phyloP scores from a whole-genome alignment of 2,797 vertebrate genomes.

The Ctenosaura bakeri region DNA sequence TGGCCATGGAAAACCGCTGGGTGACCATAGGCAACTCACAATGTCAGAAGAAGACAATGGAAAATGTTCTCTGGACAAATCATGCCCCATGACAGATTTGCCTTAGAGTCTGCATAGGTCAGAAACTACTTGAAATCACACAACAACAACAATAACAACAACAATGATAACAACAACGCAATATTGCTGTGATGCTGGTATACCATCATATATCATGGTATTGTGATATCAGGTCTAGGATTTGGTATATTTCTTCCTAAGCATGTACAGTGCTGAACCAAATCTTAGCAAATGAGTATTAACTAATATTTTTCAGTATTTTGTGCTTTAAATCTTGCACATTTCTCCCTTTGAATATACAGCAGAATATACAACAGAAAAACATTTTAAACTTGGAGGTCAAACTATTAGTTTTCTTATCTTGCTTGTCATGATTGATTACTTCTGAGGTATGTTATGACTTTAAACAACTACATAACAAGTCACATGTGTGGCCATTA shows the following conservation, averaged over 20 bases:
- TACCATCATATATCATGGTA: background rate
- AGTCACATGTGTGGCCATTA: constrained; percentile 58
- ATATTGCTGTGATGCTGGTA: background rate
- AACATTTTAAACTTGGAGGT: constrained; percentile 25
- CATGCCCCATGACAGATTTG: no score
- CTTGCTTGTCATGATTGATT: constrained; percentile 47
- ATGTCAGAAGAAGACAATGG: no score
- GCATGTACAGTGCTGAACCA: background rate
- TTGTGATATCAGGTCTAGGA: background rate
- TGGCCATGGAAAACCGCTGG: no score
- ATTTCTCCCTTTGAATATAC: background rate
- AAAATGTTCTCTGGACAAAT: no score
- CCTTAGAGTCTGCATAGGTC: no score
- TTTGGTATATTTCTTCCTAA: background rate
- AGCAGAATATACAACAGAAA: background rate
- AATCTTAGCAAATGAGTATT: background rate
- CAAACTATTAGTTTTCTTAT: constrained; percentile 15
- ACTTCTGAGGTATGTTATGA: constrained; percentile 32
- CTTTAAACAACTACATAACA: constrained; percentile 41
- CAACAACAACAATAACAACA: background rate
- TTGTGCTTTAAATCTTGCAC: background rate
- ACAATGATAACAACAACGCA: no score
- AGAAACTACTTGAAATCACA: no score
- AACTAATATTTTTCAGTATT: background rate
- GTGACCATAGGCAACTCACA: no score